Base-by-base conservation (phyloP, 1,140 invertebrate genomes). In the Uloborus diversus region DNA sequence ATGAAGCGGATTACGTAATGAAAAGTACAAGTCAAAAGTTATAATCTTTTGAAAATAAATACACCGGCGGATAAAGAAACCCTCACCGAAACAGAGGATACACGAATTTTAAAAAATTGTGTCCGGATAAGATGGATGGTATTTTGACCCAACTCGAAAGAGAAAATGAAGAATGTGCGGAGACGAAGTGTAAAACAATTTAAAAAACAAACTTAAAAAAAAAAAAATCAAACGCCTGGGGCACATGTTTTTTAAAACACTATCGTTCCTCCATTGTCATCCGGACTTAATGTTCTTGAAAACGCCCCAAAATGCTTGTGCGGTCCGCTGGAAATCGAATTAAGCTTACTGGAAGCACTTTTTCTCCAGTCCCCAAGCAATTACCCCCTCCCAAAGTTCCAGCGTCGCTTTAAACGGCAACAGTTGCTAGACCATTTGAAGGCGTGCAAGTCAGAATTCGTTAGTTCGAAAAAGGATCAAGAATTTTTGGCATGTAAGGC, bases 201-300 rank as follows among this genome's bases (percentile, higher is more conserved):
- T 37, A 28, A 20, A n/a, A 56, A 76, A 25, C 30, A 64, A 76
- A 64, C 28, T 65, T 30, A 76, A 76, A 66, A 47, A 35, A 65
- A 76, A 76, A 76, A 76, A 59, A 65, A 65, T 65, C 30, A 33
- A 65, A 64, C 59, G 73, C 30, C 42, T 76, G 64, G 65, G 61
- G 73, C n/a, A 76, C 73, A 76, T 64, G 73, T 56, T 76, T 76
- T 76, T 76, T 76, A 76, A 76, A 76, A 76, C 61, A 47, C 73
- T 51, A 65, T 65, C 42, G 30, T 37, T 65, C 73, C 57, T 61
- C 61, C 61, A 53, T 76, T 76, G 73, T 76, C 73, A 76, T 76
- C 59, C 37, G 73, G 53, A 62, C 73, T 76, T 76, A 76, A 76
- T 76, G 73, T 76, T 53, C 53, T 76, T 76, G 73, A 76, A 76